Percentiles rank a stretch among this genome's conserved stretches.
Evolutionary conservation across 2,113 vertebrate genomes (phyloP).

Genomic region (Phyllostomus discolor): DNA sequence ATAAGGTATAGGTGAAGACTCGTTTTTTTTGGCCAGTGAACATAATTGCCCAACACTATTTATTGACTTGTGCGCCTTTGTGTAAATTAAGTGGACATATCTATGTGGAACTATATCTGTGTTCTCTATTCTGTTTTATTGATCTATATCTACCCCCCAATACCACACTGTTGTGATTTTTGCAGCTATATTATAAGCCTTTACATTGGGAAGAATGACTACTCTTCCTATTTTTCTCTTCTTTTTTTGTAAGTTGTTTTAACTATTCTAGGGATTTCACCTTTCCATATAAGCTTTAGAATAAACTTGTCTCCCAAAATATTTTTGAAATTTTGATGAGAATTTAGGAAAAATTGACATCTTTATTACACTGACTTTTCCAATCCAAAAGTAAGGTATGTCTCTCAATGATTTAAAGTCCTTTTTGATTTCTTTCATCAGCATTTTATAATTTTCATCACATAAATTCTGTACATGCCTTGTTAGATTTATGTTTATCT

Average conservation of each 20-base stretch:
- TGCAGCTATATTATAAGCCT: not conserved
- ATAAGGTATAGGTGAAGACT: not conserved
- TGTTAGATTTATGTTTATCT: not conserved
- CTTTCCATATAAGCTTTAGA: not conserved
- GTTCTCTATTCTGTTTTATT: not conserved
- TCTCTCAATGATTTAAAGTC: not conserved
- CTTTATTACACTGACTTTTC: not conserved
- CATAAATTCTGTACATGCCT: not conserved
- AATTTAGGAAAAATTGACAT: not conserved
- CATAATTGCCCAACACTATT: not conserved
- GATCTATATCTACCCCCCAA: not conserved
- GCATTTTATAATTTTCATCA: not conserved
- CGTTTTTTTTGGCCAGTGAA: not conserved
- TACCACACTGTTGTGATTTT: not conserved
- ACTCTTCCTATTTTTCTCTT: not conserved
- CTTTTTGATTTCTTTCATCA: not conserved
- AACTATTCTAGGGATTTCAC: not conserved
- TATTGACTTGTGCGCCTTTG: not conserved
- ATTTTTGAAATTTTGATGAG: not conserved
- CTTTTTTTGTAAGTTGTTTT: not conserved
- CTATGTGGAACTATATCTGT: not conserved
- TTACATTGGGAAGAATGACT: not conserved
- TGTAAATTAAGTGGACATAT: not conserved
- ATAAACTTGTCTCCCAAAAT: not conserved
- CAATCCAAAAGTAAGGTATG: not conserved